These are phyloP conservation scores for Opisthocomus hoazin DNA, from an alignment of 2,113 vertebrate species.

Conservation along the genomic window DNA sequence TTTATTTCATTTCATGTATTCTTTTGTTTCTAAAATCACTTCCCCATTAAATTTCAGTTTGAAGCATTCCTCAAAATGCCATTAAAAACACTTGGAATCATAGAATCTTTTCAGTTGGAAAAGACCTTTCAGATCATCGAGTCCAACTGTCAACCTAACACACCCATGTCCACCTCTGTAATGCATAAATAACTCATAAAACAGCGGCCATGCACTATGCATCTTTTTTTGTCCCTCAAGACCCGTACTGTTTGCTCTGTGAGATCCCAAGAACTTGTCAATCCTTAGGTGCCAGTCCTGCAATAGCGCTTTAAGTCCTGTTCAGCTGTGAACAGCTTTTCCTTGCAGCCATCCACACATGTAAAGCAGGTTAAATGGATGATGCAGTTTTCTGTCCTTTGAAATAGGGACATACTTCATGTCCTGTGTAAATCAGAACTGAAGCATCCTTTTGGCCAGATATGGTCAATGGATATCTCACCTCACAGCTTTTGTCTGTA, in stretches of 20 bases:
- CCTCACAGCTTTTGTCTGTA: not conserved
- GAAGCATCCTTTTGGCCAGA: not conserved
- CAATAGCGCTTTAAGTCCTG: not conserved
- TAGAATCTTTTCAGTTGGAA: too few species aligned
- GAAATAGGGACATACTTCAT: not conserved
- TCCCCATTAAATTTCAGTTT: not conserved
- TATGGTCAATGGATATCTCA: not conserved
- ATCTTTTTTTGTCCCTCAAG: not conserved
- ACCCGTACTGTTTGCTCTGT: not conserved
- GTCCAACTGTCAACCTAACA: too few species aligned
- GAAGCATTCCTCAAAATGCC: not conserved
- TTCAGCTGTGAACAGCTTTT: not conserved
- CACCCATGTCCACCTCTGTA: too few species aligned
- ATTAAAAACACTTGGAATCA: not conserved
- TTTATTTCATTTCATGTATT: not conserved
- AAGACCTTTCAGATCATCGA: too few species aligned
- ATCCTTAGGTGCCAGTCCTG: not conserved
- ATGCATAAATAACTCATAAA: not conserved
- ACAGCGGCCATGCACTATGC: not conserved
- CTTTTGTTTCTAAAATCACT: not conserved
- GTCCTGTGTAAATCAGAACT: not conserved
- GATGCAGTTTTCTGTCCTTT: not conserved
- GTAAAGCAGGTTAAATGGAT: not conserved
- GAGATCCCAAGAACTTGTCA: not conserved
- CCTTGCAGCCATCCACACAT: not conserved